Evolutionary conservation across 2,888 invertebrate species (phyloP), one percentile per base, ranked within the genome.

Genomic region (Penaeus monodon): DNA sequence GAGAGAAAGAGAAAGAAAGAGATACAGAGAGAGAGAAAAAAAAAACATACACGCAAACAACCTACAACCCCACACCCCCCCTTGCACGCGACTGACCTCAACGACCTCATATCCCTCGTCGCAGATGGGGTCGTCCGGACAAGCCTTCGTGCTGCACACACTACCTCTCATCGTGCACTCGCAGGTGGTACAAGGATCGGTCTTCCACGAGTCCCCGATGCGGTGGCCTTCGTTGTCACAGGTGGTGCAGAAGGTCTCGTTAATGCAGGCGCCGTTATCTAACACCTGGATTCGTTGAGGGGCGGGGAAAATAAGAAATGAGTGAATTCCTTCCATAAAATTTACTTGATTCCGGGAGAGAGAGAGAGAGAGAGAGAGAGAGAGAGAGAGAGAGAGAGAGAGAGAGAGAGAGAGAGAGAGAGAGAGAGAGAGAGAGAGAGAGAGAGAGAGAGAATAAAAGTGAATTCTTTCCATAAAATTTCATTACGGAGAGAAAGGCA

Each of bases 221-320:
- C 93, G 94, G 91, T 96, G 96, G 49, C 95, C 95, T 79, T 94
- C 94, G 7, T 95, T 94, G 91, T 97, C 97, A 91, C 97, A 97
- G 0, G 95, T 94, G 91, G 94, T 94, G 92, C 96, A 96, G 91
- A 94, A 93, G 74, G 93, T 93, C 65, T 94, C 94, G 20, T 94
- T 93, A 0, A 97, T 94, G 91, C 97, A 98, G 10, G 94, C 95
- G 88, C 94, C 95, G 91, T 95, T 95, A 85, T 95, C 94, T 90
- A 95, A 93, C 0, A 96, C 95, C 93, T 95, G 91, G 79, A 68
- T 63, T 29, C 88, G 82, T 44, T 10, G 10, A 10, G 10, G 44
- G 44, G 44, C 0, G 8, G 8, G 8, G 7, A 49, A 27, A n/a
- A 10, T 10, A 6, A 44, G 44, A 44, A 44, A 44, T 10, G 44